Conservation (phyloP, 2,113 vertebrate genomes). For the Eupsittula cactorum region DNA sequence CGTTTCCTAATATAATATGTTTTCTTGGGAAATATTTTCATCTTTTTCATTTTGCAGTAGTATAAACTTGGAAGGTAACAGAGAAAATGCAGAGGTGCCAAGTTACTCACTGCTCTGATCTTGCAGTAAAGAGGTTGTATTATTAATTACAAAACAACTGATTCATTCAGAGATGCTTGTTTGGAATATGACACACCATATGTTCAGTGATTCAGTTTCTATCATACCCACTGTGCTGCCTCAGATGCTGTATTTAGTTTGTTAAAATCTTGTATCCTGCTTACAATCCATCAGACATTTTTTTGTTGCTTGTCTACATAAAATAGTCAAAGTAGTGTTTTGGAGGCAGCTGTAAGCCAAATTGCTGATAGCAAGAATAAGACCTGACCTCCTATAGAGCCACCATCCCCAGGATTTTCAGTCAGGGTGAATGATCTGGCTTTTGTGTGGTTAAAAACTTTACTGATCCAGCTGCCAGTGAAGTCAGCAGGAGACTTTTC, state of each 20-base stretch:
- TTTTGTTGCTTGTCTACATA: not conserved
- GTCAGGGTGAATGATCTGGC: not conserved
- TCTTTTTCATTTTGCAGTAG: not conserved
- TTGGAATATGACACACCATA: not conserved
- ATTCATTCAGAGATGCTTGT: not conserved
- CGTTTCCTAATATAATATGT: not conserved
- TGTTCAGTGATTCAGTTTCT: conserved; percentile 30
- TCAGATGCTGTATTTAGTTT: fast-evolving
- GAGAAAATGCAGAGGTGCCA: not conserved
- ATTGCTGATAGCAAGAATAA: not conserved
- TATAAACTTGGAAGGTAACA: not conserved
- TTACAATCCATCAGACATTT: not conserved
- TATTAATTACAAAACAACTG: not conserved
- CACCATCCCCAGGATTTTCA: not conserved
- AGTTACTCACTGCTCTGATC: not conserved
- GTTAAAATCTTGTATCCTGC: not conserved
- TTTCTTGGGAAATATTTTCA: not conserved
- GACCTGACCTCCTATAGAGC: not conserved
- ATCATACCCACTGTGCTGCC: not conserved
- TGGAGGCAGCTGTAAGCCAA: not conserved
- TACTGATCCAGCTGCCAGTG: not conserved
- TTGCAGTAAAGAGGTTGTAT: not conserved
- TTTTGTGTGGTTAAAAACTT: not conserved
- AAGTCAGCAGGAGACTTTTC: not conserved
- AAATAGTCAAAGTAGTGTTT: not conserved